phyloP scores from a whole-genome alignment of 2,113 vertebrate genomes.

The Lanius collurio region DNA sequence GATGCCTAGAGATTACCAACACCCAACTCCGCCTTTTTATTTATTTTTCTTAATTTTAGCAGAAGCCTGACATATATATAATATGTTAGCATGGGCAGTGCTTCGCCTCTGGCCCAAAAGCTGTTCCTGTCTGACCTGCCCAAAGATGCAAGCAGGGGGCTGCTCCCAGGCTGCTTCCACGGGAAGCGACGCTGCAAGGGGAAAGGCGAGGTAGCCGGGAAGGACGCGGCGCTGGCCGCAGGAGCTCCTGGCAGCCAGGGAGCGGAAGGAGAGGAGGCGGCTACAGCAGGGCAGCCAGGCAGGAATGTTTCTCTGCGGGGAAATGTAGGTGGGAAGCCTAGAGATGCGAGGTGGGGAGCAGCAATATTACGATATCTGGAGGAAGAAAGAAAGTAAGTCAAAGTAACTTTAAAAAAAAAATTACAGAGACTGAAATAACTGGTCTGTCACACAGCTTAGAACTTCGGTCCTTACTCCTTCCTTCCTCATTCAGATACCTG shows the following conservation, averaged over 20 bases:
- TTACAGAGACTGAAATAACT: background rate
- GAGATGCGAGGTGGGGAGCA: background rate
- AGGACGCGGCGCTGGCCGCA: background rate
- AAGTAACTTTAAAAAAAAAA: background rate
- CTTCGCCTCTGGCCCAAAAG: fast-evolving
- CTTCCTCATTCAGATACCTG: background rate
- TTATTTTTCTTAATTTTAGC: background rate
- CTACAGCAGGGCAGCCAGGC: background rate
- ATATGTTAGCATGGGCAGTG: fast-evolving
- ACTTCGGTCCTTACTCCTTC: background rate
- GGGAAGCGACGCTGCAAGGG: background rate
- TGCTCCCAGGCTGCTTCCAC: too few species aligned
- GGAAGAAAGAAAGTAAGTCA: background rate
- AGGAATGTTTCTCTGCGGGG: background rate
- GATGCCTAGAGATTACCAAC: background rate
- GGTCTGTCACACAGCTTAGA: fast-evolving
- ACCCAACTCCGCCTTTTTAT: too few species aligned
- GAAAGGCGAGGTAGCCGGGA: background rate
- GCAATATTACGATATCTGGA: background rate
- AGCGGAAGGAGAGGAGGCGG: background rate
- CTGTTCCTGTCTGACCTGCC: background rate
- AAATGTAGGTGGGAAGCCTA: background rate
- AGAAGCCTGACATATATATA: background rate
- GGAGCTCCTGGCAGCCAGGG: background rate
- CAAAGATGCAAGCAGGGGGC: too few species aligned